These are phyloP conservation scores for Ictalurus punctatus DNA, from an alignment of 2,113 vertebrate species.

Conservation along the genomic window DNA sequence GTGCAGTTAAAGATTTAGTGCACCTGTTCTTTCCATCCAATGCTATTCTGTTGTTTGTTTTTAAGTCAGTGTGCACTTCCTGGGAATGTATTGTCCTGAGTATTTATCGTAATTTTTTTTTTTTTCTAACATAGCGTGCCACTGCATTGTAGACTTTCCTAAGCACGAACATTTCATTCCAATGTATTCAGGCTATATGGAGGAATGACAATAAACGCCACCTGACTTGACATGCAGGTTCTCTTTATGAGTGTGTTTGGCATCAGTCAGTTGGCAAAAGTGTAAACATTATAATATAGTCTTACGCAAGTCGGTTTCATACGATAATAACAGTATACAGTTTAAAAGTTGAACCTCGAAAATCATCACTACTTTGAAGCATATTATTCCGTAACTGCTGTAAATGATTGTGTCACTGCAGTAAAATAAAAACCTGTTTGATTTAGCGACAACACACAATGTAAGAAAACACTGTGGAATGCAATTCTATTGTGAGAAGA, in stretches of 20 bases:
- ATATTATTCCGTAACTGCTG: neutral
- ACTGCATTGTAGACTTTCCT: neutral
- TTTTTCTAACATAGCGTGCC: neutral
- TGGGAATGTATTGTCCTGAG: neutral
- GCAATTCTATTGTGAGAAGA: neutral
- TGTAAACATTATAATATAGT: neutral
- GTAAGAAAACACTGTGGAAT: neutral
- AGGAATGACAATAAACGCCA: neutral
- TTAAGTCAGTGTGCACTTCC: neutral
- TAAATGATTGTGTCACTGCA: neutral
- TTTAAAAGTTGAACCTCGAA: neutral
- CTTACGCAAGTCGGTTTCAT: neutral
- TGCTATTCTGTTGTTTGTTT: neutral
- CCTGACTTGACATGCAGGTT: neutral
- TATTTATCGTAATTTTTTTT: neutral
- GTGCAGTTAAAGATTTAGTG: neutral
- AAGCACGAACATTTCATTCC: neutral
- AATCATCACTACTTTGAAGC: neutral
- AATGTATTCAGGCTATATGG: neutral
- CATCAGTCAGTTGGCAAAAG: neutral
- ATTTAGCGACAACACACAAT: neutral
- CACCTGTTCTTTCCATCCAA: neutral
- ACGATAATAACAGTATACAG: neutral
- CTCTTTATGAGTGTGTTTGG: neutral
- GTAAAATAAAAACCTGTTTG: neutral